Evolutionary conservation across 1,140 invertebrate genomes (phyloP), one percentile per base, ranked within the genome.

Genomic region (Panagrolaimus sp.): DNA sequence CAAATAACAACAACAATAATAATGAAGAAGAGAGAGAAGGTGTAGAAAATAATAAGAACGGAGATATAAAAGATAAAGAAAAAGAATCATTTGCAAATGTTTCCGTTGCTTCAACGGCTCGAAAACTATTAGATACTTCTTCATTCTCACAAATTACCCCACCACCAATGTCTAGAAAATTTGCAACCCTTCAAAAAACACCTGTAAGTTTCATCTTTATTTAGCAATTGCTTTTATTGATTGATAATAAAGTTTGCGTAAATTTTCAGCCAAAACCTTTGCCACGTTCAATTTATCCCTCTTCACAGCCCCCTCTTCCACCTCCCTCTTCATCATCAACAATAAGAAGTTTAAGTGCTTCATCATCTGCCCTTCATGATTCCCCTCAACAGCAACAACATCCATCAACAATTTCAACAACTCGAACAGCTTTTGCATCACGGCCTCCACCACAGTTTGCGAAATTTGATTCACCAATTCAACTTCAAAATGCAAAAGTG

Each of bases 401-500:
- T 38, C 7, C 31, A 38, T 20, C 51, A 57, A 57, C 51, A 20
- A 57, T 27, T 13, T 57, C 51, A 16, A 57, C 51, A 4, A n/a
- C 51, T 13, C 27, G 20, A 57, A 57, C 20, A 25, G 31, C 2
- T 4, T 38, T 38, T 38, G 31, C 31, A 2, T 38, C 31, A 38
- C 11, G 51, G 20, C 51, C 51, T 25, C 51, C 51, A 4, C 51
- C 51, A 16, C 51, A 57, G 5, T 57, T 57, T 27, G 51, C 51
- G n/a, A 57, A 57, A 57, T 27, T 57, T 20, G 51, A 57, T 57
- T 57, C 51, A 9, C 51, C 51, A 25, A 27, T 57, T 13, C 51
- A 57, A 11, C n/a, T 57, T 13, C 51, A 57, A 57, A 57, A 57
- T 57, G 51, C 51, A 20, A 57, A 57, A 57, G 51, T 57, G 1